Base-by-base conservation (phyloP, 2,888 invertebrate species). In the Drosophila kuntzei region DNA sequence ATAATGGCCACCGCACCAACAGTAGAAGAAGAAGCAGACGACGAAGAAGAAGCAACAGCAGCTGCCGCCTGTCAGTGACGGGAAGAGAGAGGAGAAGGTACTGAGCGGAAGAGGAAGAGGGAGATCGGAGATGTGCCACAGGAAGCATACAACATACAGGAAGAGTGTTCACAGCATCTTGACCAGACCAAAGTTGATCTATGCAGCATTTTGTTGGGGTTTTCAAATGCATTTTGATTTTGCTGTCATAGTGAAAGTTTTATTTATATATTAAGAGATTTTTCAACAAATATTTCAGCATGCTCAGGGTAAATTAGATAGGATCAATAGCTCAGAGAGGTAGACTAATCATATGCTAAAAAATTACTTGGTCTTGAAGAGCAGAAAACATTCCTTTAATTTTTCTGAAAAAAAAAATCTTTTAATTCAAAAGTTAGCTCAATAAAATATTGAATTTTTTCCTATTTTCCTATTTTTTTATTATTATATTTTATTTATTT, bases 1-100 rank as follows among this genome's bases (percentile, higher is more conserved):
- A 85, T 86, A 89, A 89, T 89, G 89, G 84, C 81, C 79, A 87
- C 87, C 85, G 69, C 87, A 88, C 70, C 71, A 76, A 47, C 44
- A 53, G 37, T 36, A 41, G 22, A 14, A 29, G 47, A 25, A 49
- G 46, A 18, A 12, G 57, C 20, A 59, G 41, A 34, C 16, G 44
- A 18, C 41, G 47, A 20, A n/a, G 57, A 20, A 60, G 41, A 34
- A 60, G 32, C n/a, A 55, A 41, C 61, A 20, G 12, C 46, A 44
- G 41, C 32, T 39, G 27, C 22, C 27, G 37, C 27, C 43, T 37
- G 41, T 27, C 43, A 27, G n/a, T 22, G 46, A 12, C 1, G 11
- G 20, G 34, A 27, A 27, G 32, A 27, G 7, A 27, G 11, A 5
- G 7, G 9, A 32, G 49, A 9, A 37, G n/a, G n/a, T n/a, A n/a